These are phyloP conservation scores for Accipiter virgatus DNA, from an alignment of 2,113 vertebrate species.

Conservation along the genomic window DNA sequence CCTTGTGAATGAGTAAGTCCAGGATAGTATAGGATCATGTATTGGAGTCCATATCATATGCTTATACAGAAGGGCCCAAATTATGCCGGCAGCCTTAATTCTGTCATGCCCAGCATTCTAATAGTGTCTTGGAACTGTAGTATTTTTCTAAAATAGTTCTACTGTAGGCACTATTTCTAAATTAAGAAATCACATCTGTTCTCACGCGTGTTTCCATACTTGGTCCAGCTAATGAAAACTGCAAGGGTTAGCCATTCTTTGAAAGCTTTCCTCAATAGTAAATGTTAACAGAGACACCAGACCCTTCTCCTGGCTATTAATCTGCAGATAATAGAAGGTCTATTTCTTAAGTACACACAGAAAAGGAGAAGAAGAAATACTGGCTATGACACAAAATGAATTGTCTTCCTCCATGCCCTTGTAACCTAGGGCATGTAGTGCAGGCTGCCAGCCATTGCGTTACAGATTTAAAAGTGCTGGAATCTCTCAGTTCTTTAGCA, in stretches of 20 bases:
- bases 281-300: slow-evolving; percentile 68
- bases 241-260: neutral
- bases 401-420: slow-evolving; percentile 81
- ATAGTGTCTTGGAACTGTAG: neutral
- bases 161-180: neutral
- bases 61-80: neutral
- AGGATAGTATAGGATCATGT: neutral
- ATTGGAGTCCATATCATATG: too few species aligned
- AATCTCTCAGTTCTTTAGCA: slow-evolving; percentile 87
- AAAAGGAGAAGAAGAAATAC: slow-evolving; percentile 77
- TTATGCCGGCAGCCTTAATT: neutral
- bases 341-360: slow-evolving; percentile 76
- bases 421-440: slow-evolving; percentile 92
- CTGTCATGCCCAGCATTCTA: neutral
- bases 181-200: neutral
- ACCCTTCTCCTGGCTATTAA: slow-evolving; percentile 71
- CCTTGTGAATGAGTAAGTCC: neutral
- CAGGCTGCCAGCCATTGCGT: slow-evolving; percentile 87
- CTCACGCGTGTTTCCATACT: neutral
- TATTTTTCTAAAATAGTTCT: neutral
- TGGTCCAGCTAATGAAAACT: slow-evolving; percentile 50
- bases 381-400: slow-evolving; percentile 78
- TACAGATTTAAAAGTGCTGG: slow-evolving; percentile 90
- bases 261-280: slow-evolving; percentile 57
- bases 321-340: slow-evolving; percentile 71